Conservation (phyloP, 2,113 vertebrate genomes). For the Cheirogaleus medius region DNA sequence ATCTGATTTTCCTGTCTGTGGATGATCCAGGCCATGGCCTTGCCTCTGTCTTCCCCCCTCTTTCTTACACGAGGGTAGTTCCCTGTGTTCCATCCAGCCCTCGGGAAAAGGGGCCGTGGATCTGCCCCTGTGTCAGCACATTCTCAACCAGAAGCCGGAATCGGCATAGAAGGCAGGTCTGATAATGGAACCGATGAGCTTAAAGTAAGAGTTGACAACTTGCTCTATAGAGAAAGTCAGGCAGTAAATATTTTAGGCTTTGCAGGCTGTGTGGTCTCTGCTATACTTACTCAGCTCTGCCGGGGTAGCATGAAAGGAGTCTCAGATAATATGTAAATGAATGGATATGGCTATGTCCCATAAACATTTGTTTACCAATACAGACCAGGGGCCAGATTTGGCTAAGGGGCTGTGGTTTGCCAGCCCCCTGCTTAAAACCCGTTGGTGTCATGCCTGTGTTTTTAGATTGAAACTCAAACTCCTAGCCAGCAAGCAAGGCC, state of each 20-base stretch:
- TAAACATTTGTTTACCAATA: background rate
- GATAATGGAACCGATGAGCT: accelerated
- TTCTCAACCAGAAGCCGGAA: background rate
- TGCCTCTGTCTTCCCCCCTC: background rate
- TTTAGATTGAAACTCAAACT: background rate
- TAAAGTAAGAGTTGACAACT: background rate
- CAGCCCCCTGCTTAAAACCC: background rate
- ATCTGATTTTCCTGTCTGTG: background rate
- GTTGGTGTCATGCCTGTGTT: no score
- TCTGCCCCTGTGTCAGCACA: background rate
- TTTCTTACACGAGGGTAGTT: background rate
- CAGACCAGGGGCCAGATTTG: background rate
- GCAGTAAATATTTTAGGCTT: background rate
- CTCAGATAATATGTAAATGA: background rate
- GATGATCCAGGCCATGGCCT: background rate
- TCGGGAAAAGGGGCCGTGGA: background rate
- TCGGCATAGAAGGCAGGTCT: background rate
- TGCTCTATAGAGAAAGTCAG: background rate
- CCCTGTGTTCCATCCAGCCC: background rate
- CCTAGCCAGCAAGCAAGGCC: background rate
- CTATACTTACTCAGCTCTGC: background rate
- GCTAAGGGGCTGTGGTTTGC: background rate
- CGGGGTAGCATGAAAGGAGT: background rate
- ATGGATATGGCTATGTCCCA: background rate
- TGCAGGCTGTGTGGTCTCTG: background rate